These are phyloP conservation scores for Megalurothrips usitatus DNA, from an alignment of 2,888 invertebrate genomes.

Conservation along the genomic window DNA sequence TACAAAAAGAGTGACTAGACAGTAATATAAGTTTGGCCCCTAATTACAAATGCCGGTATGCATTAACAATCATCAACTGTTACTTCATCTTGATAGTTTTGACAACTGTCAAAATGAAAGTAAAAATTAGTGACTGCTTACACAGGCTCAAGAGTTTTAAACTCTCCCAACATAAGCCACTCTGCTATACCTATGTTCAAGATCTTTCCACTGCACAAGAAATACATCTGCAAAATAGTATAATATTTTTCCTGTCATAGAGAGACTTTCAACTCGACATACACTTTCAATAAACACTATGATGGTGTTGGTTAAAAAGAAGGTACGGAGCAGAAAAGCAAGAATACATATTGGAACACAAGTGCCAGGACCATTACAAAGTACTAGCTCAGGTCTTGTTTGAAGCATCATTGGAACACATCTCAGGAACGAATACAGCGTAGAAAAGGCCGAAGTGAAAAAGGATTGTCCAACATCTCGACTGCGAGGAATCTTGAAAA, in stretches of 20 bases:
- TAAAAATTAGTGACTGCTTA: not conserved
- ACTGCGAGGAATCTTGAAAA: constrained; percentile 71
- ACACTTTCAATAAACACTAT: constrained; percentile 93
- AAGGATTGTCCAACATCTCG: constrained; percentile 85
- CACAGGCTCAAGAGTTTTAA: constrained; percentile 22
- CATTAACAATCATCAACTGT: too few species aligned
- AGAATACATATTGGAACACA: constrained; percentile 86
- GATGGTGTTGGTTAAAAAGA: constrained; percentile 61
- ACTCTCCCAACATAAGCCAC: constrained; percentile 74
- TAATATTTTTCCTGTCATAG: constrained; percentile 82
- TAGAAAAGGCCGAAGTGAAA: constrained; percentile 70
- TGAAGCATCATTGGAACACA: constrained; percentile 64
- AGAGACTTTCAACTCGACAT: constrained; percentile 85
- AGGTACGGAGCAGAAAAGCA: constrained; percentile 66
- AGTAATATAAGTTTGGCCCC: not conserved
- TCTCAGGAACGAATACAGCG: constrained; percentile 63
- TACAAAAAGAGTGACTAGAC: not conserved
- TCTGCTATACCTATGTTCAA: constrained; percentile 62
- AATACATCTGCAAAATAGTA: constrained; percentile 77
- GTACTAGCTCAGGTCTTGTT: constrained; percentile 71
- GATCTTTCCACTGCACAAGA: constrained; percentile 88
- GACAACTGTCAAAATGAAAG: not conserved
- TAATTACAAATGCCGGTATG: too few species aligned
- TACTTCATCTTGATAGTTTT: too few species aligned
- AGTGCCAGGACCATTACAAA: constrained; percentile 96